Evolutionary conservation across 2,888 invertebrate species (phyloP).

Genomic region (Endotricha flammealis): DNA sequence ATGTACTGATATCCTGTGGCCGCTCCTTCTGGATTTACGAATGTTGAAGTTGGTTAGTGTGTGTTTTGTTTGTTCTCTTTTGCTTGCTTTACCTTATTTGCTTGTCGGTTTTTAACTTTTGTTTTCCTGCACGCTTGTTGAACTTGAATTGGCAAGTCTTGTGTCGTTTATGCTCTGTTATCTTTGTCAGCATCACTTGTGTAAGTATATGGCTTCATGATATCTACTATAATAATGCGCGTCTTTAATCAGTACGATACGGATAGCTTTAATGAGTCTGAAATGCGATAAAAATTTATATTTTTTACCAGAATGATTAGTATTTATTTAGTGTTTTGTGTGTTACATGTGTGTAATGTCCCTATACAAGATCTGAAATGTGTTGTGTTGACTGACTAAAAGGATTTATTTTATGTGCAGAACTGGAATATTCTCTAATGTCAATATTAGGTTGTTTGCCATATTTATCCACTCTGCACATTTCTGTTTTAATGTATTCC

Average conservation of each 20-base stretch:
- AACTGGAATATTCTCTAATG: no score
- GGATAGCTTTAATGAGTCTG: constrained; percentile 2
- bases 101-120: not conserved
- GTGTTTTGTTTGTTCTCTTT: constrained; percentile 30
- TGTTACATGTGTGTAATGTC: no score
- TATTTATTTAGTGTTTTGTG: no score
- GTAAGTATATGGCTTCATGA: constrained; percentile 2
- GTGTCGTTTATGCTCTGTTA: constrained; percentile 4
- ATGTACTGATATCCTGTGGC: constrained; percentile 39
- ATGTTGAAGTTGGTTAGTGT: constrained; percentile 72
- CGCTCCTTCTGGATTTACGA: constrained; percentile 41
- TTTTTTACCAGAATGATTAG: no score
- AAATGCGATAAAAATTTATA: constrained; percentile 7
- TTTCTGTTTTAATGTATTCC: no score
- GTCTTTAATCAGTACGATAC: constrained; percentile 14
- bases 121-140: not conserved
- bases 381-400: no score
- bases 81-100: constrained; percentile 5
- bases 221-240: constrained; percentile 10
- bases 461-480: no score
- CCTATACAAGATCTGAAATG: no score
- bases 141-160: constrained; percentile 1
- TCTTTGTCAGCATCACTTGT: not conserved
- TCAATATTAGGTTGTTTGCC: no score
- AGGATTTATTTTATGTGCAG: no score